Base-by-base conservation (phyloP, 2,888 invertebrate species). In the Dusona sp. region DNA sequence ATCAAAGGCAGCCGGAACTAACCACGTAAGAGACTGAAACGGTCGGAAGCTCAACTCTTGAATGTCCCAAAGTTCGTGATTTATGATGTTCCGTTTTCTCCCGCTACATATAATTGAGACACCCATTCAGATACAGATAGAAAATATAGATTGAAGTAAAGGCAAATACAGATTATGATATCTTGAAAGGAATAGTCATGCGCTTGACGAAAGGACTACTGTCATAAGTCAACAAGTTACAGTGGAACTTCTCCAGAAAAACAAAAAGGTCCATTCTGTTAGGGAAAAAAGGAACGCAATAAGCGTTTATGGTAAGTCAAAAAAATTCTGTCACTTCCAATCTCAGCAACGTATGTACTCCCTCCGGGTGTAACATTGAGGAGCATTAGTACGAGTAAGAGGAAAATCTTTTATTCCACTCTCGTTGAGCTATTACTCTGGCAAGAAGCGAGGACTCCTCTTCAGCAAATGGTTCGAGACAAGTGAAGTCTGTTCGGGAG, bases 381-480 rank as follows among this genome's bases (percentile, higher is more conserved):
- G 70, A 72, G 74, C 79, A 83, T 86, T 86, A 77, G 77, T 61
- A 54, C 64, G 75, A 79, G 51, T 75, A 54, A 75, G 72, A 72
- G 83, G 22, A 86, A 83, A 77, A 86, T 83, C 83, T 80, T 86
- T 83, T 77, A 77, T 57, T 73, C 79, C 67, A 72, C 79, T 83
- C 79, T 83, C 77, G 48, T 64, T 48, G 48, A 61, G 61, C 48
- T 72, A 72, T 79, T 83, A 72, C 70, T 83, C 29, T 22, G 38
- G 19, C 38, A 74, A 67, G 61, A 72, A 51, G 51, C 80, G 57
- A 83, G 83, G 75, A 84, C 51, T 79, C 75, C 84, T 79, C 83
- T 86, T 83, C 83, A 72, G 64, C 79, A 77, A 80, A 83, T 86
- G 86, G 77, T 57, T 80, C 77, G 75, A 83, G 86, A 83, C 83